These are phyloP conservation scores for Hypsibius dujardini DNA, from an alignment of 1,140 invertebrate genomes.

Conservation along the genomic window DNA sequence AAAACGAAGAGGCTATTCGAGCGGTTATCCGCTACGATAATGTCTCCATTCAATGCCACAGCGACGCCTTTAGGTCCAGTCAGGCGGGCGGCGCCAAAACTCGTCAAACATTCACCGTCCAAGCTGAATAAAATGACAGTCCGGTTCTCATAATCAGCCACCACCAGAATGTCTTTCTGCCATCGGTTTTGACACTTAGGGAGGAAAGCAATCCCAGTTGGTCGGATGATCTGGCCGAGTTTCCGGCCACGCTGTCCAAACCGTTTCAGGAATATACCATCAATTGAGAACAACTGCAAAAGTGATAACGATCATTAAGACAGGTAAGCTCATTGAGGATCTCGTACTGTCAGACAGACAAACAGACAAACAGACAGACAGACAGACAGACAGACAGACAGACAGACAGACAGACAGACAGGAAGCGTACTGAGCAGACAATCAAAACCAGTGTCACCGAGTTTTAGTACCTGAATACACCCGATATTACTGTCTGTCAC, in stretches of 20 bases:
- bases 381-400: too few relatives aligned
- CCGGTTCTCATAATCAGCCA: conserved; percentile 44
- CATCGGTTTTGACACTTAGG: conserved; percentile 26
- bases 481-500: conserved; percentile 44
- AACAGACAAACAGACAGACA: too few relatives aligned
- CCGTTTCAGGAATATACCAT: conserved; percentile 30
- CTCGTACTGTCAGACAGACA: too few relatives aligned
- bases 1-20: conserved; percentile 40
- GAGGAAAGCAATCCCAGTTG: conserved; percentile 39
- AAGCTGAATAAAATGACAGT: conserved; percentile 40
- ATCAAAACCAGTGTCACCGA: too few relatives aligned
- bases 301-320: conserved; percentile 5
- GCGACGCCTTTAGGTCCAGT: conserved; percentile 39
- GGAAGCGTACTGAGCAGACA: too few relatives aligned
- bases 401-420: too few relatives aligned
- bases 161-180: conserved; percentile 36
- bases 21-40: conserved; percentile 45
- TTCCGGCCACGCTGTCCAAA: conserved; percentile 38
- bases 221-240: conserved; percentile 40
- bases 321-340: too few relatives aligned
- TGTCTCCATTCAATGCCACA: conserved; percentile 37
- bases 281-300: conserved; percentile 28
- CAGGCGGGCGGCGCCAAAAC: conserved; percentile 37
- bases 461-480: conserved; percentile 33
- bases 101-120: conserved; percentile 40